Evolutionary conservation across 2,888 invertebrate species (phyloP), one percentile per base, ranked within the genome.

Genomic region (Autographa gamma): DNA sequence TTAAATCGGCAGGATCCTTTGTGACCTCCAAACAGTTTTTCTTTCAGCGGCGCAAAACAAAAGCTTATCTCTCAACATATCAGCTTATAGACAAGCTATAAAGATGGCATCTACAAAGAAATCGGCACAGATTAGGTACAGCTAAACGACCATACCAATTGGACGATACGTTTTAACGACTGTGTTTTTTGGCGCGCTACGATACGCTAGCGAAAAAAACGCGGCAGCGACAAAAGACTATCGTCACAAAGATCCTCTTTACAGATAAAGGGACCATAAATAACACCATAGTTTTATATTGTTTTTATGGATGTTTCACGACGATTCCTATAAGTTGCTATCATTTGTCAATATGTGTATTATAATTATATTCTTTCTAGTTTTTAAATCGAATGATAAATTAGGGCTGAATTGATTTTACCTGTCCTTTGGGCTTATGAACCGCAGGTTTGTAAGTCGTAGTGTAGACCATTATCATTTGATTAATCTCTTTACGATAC

Each of bases 71-170:
- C 68, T 65, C 62, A 71, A 76, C 63, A 80, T 75, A 83, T 84
- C 83, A 79, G 79, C 75, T 78, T 83, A 86, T 86, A 89, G 89
- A 89, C 86, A 89, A 88, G 85, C 88, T 85, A 91, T 93, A 91
- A 93, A 94, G 94, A 93, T 94, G 69, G 73, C 63, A 94, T 95
- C 94, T 93, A 90, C 91, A 93, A 92, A 92, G 92, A 89, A 87
- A 92, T 92, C 93, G 88, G 93, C 93, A 86, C 86, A 89, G 91
- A 90, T 91, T 89, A 25, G 25, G 25, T 25, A 88, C 86, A 84
- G 80, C 74, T 82, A 86, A 86, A 86, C 86, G 89, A 82, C 87
- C 85, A 87, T 87, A 75, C 88, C 87, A 86, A 90, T 90, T 91
- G 87, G 87, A 78, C 84, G 85, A 84, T 85, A 84, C 85, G 78